These are phyloP conservation scores for Acrocephalus kingi DNA, from an alignment of 2,113 vertebrate genomes.

Conservation along the genomic window DNA sequence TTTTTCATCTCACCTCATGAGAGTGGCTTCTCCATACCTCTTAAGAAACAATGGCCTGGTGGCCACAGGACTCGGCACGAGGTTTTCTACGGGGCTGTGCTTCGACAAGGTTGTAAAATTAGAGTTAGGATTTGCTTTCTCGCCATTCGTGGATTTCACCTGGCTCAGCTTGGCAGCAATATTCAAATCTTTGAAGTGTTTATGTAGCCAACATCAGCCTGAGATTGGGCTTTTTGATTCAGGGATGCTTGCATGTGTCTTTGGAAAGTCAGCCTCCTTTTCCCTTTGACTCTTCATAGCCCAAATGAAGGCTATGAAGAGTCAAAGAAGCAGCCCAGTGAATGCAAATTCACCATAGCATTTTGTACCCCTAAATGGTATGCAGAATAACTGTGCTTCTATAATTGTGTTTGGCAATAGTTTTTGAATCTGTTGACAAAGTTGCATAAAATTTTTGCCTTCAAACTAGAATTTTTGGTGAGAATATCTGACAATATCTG, in stretches of 20 bases:
- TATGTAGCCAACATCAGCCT: background rate
- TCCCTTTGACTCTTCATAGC: background rate
- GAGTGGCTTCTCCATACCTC: background rate
- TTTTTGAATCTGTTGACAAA: background rate
- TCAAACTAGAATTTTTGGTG: background rate
- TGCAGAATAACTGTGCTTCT: background rate
- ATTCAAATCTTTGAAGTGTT: background rate
- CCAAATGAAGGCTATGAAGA: background rate
- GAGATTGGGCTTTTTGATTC: background rate
- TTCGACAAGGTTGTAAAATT: background rate
- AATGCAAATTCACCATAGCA: background rate
- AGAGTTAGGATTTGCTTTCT: background rate
- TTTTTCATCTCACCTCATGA: background rate
- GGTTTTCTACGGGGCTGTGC: background rate
- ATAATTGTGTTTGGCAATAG: background rate
- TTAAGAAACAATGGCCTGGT: background rate
- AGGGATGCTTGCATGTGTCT: background rate
- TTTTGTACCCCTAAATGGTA: background rate
- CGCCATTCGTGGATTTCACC: background rate
- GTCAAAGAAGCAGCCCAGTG: background rate
- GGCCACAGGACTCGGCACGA: background rate
- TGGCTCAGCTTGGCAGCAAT: background rate
- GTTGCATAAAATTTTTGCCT: background rate
- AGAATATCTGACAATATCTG: background rate
- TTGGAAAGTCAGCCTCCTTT: background rate